Conservation (phyloP, 2,888 invertebrate species). For the Gymnoscelis rufifasciata region DNA sequence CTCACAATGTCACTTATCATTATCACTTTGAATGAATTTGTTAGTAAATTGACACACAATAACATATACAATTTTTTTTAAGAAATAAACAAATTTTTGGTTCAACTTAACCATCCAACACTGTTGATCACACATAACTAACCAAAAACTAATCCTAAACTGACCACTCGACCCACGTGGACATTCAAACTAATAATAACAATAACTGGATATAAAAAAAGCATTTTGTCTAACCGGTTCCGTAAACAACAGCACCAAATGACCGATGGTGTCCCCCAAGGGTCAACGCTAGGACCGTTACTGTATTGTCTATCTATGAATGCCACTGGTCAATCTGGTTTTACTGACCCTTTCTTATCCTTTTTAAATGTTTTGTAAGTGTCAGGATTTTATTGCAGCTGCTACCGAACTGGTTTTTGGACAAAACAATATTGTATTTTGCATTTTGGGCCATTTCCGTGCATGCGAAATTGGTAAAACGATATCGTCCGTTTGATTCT, state of each 20-base stretch:
- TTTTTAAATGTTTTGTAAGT: conserved; percentile 50
- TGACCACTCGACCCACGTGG: conserved; percentile 52
- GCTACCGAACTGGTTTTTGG: conserved; percentile 50
- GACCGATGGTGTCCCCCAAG: conserved; percentile 67
- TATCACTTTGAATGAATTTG: no score
- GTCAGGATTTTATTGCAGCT: conserved; percentile 58
- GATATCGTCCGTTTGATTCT: conserved; percentile 10
- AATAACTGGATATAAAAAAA: conserved; percentile 42
- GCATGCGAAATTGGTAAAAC: conserved; percentile 14
- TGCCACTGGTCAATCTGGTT: conserved; percentile 75
- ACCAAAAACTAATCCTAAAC: conserved; percentile 48
- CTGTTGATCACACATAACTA: conserved; percentile 38
- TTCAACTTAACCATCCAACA: conserved; percentile 29
- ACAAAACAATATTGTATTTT: conserved; percentile 33
- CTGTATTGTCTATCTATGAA: conserved; percentile 62
- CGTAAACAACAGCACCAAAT: conserved; percentile 48
- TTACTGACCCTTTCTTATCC: conserved; percentile 71
- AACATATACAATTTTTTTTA: no score
- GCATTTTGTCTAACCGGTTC: conserved; percentile 63
- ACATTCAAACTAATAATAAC: conserved; percentile 47
- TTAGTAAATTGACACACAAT: no score
- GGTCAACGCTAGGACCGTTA: conserved; percentile 60
- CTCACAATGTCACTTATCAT: no score
- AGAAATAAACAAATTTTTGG: neutral
- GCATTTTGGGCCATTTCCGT: conserved; percentile 22